phyloP scores from a whole-genome alignment of 2,797 vertebrate genomes.

The Gila robusta region DNA sequence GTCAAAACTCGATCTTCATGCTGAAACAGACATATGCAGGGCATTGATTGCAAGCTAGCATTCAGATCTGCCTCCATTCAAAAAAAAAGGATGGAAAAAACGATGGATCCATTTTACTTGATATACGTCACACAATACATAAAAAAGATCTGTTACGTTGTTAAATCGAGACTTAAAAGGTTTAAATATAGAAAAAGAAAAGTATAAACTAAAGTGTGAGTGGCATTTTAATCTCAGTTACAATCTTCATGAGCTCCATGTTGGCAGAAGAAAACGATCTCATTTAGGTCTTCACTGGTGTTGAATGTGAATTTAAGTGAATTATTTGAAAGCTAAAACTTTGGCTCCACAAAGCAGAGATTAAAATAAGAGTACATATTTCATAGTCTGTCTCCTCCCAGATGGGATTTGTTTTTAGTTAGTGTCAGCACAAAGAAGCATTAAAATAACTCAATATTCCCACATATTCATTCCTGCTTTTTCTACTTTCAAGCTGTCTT shows the following conservation, averaged over 20 bases:
- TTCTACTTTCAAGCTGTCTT: not conserved
- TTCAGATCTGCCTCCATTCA: not conserved
- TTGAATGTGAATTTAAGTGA: constrained; percentile 11
- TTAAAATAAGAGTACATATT: not conserved
- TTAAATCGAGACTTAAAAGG: not conserved
- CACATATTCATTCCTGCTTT: not conserved
- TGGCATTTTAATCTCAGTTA: not conserved
- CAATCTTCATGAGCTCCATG: not conserved
- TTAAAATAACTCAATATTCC: constrained; percentile 4
- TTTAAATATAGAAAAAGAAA: not conserved
- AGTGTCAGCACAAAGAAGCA: constrained; percentile 17
- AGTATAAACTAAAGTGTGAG: not conserved
- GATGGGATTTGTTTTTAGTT: constrained; percentile 6
- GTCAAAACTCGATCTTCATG: not conserved
- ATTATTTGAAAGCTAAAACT: not conserved
- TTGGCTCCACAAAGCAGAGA: constrained; percentile 8
- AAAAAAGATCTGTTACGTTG: not conserved
- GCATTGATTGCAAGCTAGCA: not conserved
- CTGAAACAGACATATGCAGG: not conserved
- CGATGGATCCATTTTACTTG: not conserved
- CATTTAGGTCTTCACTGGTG: not conserved
- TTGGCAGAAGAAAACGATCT: not conserved
- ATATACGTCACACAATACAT: not conserved
- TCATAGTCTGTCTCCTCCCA: not conserved
- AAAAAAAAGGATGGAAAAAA: not conserved